Percentiles rank a stretch among this genome's conserved stretches.
These are phyloP conservation scores for Ornithoptera priamus DNA, from an alignment of 2,888 invertebrate genomes.

Conservation along the genomic window DNA sequence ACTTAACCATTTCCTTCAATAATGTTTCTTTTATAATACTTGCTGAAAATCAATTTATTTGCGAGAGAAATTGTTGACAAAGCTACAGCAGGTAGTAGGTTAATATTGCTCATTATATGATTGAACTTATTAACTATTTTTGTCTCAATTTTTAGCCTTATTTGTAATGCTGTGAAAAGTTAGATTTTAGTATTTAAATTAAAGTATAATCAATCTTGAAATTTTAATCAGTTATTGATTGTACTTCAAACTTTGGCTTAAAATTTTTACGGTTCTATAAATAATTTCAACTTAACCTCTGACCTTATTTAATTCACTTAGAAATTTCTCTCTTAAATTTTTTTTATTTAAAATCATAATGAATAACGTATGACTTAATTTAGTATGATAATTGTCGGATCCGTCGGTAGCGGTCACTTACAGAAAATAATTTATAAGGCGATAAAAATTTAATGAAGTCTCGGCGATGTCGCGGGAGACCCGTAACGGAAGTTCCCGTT, in stretches of 20 bases:
- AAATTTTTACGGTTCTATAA: background rate
- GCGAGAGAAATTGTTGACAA: background rate
- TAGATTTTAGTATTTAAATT: too few species aligned
- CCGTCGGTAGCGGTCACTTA: conserved; percentile 21
- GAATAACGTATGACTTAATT: conserved; percentile 21
- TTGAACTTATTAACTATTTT: too few species aligned
- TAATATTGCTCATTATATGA: too few species aligned
- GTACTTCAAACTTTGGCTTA: too few species aligned
- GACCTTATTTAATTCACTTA: background rate
- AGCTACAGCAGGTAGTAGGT: too few species aligned
- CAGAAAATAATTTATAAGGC: conserved; percentile 27
- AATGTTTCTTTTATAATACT: conserved; percentile 1
- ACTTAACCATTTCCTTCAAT: conserved; percentile 3
- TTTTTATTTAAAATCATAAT: conserved; percentile 5
- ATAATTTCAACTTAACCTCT: conserved; percentile 1
- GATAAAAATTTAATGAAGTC: conserved; percentile 28
- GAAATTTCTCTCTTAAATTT: background rate
- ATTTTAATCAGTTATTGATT: background rate
- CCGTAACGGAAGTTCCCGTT: background rate
- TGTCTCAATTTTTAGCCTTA: too few species aligned
- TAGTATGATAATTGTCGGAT: conserved; percentile 22
- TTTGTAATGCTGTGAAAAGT: too few species aligned
- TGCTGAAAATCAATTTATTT: background rate
- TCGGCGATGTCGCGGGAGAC: conserved; percentile 12
- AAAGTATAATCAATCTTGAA: background rate